Conservation (phyloP, 1,140 invertebrate genomes). For the Papilio glaucus region DNA sequence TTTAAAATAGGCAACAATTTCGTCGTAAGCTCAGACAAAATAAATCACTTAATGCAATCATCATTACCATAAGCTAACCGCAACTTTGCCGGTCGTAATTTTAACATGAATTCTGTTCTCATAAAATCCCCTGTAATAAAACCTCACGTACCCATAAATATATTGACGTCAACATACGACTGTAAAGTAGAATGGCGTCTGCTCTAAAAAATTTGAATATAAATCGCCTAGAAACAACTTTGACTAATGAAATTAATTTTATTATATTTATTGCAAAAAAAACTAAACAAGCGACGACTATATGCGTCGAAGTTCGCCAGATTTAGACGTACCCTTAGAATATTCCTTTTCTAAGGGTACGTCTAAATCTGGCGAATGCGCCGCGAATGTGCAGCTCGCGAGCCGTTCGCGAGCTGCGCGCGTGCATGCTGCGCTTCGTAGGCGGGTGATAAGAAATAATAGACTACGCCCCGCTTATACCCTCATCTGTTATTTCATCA, state of each 20-base stretch:
- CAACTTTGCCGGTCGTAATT: not conserved
- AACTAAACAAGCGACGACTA: no score
- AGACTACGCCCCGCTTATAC: no score
- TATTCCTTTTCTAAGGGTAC: no score
- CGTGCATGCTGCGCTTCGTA: no score
- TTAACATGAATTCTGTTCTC: not conserved
- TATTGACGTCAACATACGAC: not conserved
- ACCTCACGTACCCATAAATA: not conserved
- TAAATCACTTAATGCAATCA: not conserved
- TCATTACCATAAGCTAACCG: not conserved
- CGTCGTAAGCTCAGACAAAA: not conserved
- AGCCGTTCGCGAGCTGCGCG: no score
- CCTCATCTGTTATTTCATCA: no score
- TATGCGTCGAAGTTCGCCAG: no score
- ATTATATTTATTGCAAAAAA: no score
- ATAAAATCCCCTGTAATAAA: conserved; percentile 5
- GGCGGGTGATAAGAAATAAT: no score
- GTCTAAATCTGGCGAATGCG: no score
- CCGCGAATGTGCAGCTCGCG: no score
- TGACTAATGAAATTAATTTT: not conserved
- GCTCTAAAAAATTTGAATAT: not conserved
- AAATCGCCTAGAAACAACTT: not conserved
- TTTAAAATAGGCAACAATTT: not conserved
- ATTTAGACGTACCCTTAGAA: no score
- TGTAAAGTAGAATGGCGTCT: not conserved